Evolutionary conservation across 2,888 invertebrate genomes (phyloP).

Genomic region (Agrotis puta): DNA sequence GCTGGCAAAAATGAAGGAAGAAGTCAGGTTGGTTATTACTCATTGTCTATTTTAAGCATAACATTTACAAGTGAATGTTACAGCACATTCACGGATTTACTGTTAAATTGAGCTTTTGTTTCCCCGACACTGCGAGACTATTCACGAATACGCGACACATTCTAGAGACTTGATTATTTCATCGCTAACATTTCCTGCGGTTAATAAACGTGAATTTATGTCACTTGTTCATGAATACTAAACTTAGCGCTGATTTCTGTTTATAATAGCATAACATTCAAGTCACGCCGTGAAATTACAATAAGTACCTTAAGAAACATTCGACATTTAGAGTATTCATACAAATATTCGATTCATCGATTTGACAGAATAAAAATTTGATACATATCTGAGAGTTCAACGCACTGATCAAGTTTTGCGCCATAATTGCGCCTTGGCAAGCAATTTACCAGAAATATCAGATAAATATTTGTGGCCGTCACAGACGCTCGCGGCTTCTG

Average conservation of each 20-base stretch:
- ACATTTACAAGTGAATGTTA: constrained; percentile 28
- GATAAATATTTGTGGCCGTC: constrained; percentile 80
- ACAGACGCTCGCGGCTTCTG: constrained; percentile 64
- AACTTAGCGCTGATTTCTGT: constrained; percentile 36
- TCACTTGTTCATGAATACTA: constrained; percentile 32
- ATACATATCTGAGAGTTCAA: constrained; percentile 71
- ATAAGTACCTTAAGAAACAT: constrained; percentile 19
- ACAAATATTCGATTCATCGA: constrained; percentile 34
- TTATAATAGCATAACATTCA: constrained; percentile 39
- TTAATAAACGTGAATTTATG: constrained; percentile 34
- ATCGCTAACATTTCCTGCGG: constrained; percentile 34
- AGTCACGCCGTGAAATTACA: constrained; percentile 28
- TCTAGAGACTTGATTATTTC: constrained; percentile 34
- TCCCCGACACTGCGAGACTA: constrained; percentile 1
- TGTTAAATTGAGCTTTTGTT: constrained; percentile 51
- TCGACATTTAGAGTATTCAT: constrained; percentile 35
- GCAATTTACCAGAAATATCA: constrained; percentile 77
- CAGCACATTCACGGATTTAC: constrained; percentile 35
- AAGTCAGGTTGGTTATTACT: constrained; percentile 33
- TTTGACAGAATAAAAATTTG: constrained; percentile 40
- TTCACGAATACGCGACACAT: constrained; percentile 22
- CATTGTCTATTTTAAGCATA: constrained; percentile 34
- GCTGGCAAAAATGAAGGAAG: constrained; percentile 47
- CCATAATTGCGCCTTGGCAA: constrained; percentile 69
- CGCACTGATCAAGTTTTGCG: constrained; percentile 73